Evolutionary conservation across 2,888 invertebrate species (phyloP).

Genomic region (Habroteleia sp.): DNA sequence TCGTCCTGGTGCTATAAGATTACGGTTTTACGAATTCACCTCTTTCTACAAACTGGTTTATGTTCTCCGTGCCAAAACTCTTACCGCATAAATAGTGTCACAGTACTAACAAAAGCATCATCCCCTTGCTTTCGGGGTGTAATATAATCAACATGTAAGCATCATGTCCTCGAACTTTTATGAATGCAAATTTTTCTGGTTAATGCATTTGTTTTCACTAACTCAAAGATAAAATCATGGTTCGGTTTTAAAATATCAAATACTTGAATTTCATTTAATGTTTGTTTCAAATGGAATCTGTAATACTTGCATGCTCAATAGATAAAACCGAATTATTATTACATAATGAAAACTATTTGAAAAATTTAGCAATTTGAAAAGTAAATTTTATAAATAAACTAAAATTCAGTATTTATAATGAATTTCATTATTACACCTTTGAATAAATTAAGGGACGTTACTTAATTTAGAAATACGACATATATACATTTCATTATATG

Average conservation of each 20-base stretch:
- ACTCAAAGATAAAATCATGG: slow-evolving; percentile 25
- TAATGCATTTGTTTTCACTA: slow-evolving; percentile 28
- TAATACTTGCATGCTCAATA: not conserved
- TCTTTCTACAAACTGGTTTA: slow-evolving; percentile 72
- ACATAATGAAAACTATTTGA: too few species aligned
- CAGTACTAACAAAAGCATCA: slow-evolving; percentile 58
- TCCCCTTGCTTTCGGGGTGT: slow-evolving; percentile 43
- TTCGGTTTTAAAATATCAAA: slow-evolving; percentile 3
- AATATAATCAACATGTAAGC: slow-evolving; percentile 50
- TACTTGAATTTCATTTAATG: not conserved
- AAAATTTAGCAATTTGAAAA: too few species aligned
- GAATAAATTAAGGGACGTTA: too few species aligned
- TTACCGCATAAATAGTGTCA: slow-evolving; percentile 57
- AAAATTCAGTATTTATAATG: too few species aligned
- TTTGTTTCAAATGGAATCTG: slow-evolving; percentile 7
- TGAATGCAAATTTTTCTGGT: slow-evolving; percentile 38
- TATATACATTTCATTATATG: too few species aligned
- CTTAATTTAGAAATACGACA: too few species aligned
- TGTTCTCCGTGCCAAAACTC: slow-evolving; percentile 56
- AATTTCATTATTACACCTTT: too few species aligned
- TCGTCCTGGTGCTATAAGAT: slow-evolving; percentile 71
- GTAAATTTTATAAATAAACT: too few species aligned
- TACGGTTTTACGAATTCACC: slow-evolving; percentile 76
- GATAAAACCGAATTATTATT: too few species aligned
- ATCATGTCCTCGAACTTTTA: slow-evolving; percentile 32